A percentile compares a stretch with the other conserved stretches of the same genome.
Conservation (phyloP, 2,888 invertebrate species). For the Antheraea assamensis region DNA sequence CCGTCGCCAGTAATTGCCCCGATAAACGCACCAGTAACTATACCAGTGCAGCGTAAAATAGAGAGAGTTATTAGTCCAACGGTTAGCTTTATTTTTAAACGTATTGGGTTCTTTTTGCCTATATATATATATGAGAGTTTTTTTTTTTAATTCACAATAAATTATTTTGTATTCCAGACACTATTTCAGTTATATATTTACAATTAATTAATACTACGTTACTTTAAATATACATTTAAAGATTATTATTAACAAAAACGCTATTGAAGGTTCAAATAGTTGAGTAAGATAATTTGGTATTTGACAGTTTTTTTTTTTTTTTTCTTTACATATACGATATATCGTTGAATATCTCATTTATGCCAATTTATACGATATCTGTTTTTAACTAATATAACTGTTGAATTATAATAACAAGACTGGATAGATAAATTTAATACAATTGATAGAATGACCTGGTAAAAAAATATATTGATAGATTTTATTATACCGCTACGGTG, state of each 20-base stretch:
- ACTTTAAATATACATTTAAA: background rate
- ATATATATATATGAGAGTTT: no score
- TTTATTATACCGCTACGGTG: background rate
- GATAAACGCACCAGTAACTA: slow-evolving; percentile 28
- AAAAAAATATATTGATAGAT: background rate
- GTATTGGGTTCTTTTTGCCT: background rate
- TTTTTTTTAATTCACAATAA: no score
- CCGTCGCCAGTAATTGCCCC: slow-evolving; percentile 26
- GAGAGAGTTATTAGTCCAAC: slow-evolving; percentile 54
- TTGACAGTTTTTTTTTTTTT: background rate
- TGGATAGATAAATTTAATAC: background rate
- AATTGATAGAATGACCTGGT: background rate
- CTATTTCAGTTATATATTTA: background rate
- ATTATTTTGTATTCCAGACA: background rate
- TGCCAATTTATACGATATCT: background rate
- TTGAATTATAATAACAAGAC: background rate
- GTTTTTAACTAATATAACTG: background rate
- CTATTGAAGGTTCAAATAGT: background rate
- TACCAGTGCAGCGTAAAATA: slow-evolving; percentile 38
- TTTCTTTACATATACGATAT: background rate
- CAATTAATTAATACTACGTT: background rate
- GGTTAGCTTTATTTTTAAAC: slow-evolving; percentile 40
- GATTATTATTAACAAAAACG: background rate
- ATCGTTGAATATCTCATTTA: no score
- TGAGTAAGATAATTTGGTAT: background rate